Percentiles rank a stretch among this genome's conserved stretches.
These are phyloP conservation scores for Machimus atricapillus DNA, from an alignment of 2,888 invertebrate genomes.

Conservation along the genomic window DNA sequence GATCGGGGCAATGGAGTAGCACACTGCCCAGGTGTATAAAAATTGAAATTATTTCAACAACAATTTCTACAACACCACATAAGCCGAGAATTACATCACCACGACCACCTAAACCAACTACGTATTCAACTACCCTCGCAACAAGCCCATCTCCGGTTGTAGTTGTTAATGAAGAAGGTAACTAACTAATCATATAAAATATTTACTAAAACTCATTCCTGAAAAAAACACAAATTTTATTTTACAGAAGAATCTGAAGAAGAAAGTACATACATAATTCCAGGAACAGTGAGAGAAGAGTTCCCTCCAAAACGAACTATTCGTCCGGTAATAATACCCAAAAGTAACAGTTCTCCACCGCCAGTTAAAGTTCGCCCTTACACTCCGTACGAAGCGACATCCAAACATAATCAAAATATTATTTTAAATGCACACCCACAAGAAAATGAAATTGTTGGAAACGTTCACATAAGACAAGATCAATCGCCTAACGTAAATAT, in stretches of 20 bases:
- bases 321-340: slow-evolving; percentile 56
- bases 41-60: slow-evolving; percentile 64
- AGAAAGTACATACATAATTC: slow-evolving; percentile 59
- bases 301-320: slow-evolving; percentile 62
- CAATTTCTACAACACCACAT: slow-evolving; percentile 54
- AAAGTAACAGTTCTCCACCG: slow-evolving; percentile 61
- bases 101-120: slow-evolving; percentile 45
- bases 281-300: slow-evolving; percentile 62
- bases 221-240: neutral
- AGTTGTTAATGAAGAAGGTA: slow-evolving; percentile 56
- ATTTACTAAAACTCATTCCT: neutral
- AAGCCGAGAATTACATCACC: slow-evolving; percentile 60
- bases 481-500: slow-evolving; percentile 73
- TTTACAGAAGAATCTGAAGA: slow-evolving; percentile 55
- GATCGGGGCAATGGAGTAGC: slow-evolving; percentile 81
- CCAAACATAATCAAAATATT: slow-evolving; percentile 62
- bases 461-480: slow-evolving; percentile 66
- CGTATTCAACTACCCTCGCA: slow-evolving; percentile 51
- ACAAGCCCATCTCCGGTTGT: slow-evolving; percentile 54
- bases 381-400: slow-evolving; percentile 51
- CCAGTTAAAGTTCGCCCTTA: slow-evolving; percentile 57
- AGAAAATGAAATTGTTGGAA: slow-evolving; percentile 76
- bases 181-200: neutral
- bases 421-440: slow-evolving; percentile 76
- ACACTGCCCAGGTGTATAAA: slow-evolving; percentile 77